Percentiles rank a stretch among this genome's conserved stretches.
These are phyloP conservation scores for Holcopasites calliopsidis DNA, from an alignment of 1,140 invertebrate genomes.

Conservation along the genomic window DNA sequence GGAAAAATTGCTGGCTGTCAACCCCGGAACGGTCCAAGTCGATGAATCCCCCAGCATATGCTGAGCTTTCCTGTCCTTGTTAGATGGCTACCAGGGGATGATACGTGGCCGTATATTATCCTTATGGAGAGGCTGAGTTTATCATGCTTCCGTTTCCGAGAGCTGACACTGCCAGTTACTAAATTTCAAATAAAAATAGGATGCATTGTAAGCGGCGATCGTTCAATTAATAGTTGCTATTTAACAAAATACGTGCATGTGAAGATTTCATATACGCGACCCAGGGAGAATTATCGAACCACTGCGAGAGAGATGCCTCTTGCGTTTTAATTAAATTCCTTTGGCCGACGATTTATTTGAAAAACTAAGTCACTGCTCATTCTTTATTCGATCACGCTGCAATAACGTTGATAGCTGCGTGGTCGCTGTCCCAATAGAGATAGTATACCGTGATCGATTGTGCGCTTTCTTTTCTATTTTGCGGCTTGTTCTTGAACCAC, in stretches of 20 bases:
- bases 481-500: no score
- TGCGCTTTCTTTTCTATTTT: neutral
- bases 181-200: neutral
- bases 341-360: conserved; percentile 48
- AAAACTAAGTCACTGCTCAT: conserved; percentile 7
- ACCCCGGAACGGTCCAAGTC: conserved; percentile 31
- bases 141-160: conserved; percentile 19
- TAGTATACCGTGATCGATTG: conserved; percentile 4
- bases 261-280: no score
- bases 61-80: conserved; percentile 1
- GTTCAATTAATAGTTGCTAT: no score
- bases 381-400: neutral
- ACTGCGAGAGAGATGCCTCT: neutral
- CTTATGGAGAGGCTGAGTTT: neutral
- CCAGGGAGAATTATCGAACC: neutral
- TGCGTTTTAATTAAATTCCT: conserved; percentile 61
- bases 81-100: conserved; percentile 8
- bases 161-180: conserved; percentile 17
- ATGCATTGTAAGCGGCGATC: neutral
- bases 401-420: neutral
- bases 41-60: conserved; percentile 33
- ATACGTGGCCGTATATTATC: conserved; percentile 35
- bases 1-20: conserved; percentile 59
- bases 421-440: neutral
- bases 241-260: no score